Evolutionary conservation across 2,797 vertebrate genomes (phyloP).

Genomic region (Zenarchopterus dispar): DNA sequence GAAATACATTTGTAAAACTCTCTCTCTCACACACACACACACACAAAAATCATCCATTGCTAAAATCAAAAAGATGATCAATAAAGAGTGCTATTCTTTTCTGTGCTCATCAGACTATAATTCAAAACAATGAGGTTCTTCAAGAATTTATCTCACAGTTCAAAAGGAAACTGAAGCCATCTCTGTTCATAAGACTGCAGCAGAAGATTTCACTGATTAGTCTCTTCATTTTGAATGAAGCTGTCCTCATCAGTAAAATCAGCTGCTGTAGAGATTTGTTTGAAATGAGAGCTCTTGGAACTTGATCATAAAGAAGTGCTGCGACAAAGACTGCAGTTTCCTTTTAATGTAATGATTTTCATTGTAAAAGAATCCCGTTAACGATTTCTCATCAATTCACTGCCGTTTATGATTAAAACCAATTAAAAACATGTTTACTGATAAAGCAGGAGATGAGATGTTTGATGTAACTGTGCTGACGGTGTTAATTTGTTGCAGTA

Average conservation of each 20-base stretch:
- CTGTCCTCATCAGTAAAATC: constrained; percentile 27
- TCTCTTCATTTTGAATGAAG: constrained; percentile 14
- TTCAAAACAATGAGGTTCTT: constrained; percentile 17
- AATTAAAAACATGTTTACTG: too few relatives aligned
- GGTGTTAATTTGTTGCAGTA: too few relatives aligned
- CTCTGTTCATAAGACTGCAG: neutral
- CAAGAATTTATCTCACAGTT: constrained; percentile 28
- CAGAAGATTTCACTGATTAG: constrained; percentile 35
- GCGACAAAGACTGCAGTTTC: too few relatives aligned
- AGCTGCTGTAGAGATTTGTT: constrained; percentile 6
- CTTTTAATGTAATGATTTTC: too few relatives aligned
- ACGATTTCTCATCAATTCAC: too few relatives aligned
- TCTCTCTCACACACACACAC: too few relatives aligned
- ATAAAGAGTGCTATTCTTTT: neutral
- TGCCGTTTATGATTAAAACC: too few relatives aligned
- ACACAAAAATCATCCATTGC: neutral
- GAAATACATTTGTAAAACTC: neutral
- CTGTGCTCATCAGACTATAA: constrained; percentile 24
- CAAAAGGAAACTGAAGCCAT: constrained; percentile 1
- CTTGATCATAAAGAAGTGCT: too few relatives aligned
- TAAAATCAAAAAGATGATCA: constrained; percentile 16
- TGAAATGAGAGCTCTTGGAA: constrained; percentile 29
- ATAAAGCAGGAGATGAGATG: too few relatives aligned
- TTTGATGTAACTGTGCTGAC: too few relatives aligned
- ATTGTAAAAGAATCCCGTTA: too few relatives aligned